Percentiles rank a stretch among this genome's conserved stretches.
Conservation (phyloP, 2,888 invertebrate species). For the Nycteola revayana region DNA sequence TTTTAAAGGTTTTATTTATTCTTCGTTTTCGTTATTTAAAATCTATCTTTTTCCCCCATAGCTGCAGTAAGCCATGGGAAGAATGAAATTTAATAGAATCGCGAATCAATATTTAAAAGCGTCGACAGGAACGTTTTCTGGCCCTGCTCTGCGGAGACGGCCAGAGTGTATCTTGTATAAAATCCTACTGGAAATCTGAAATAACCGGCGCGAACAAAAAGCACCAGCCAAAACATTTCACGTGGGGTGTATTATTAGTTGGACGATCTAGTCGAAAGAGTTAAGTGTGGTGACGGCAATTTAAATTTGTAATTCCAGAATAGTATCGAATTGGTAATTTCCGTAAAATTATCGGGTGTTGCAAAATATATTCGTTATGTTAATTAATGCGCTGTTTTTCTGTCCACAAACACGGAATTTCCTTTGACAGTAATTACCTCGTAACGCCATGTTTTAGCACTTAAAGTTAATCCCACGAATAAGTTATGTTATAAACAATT, state of each 20-base stretch:
- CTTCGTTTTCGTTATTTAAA: conserved; percentile 39
- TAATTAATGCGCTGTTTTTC: conserved; percentile 26
- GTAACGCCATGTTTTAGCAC: conserved; percentile 45
- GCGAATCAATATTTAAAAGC: conserved; percentile 6
- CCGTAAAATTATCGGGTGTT: conserved; percentile 42
- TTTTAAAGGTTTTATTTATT: conserved; percentile 26
- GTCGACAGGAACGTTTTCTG: conserved; percentile 32
- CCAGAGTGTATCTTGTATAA: conserved; percentile 75
- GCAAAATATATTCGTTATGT: conserved; percentile 34
- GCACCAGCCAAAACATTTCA: conserved; percentile 82
- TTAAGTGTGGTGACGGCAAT: conserved; percentile 70
- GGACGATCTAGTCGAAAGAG: conserved; percentile 80
- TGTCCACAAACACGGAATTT: conserved; percentile 36
- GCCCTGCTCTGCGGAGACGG: conserved; percentile 67
- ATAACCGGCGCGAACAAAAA: conserved; percentile 81
- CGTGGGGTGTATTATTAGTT: conserved; percentile 80
- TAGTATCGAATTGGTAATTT: conserved; percentile 47
- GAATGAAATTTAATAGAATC: no score
- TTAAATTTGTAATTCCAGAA: conserved; percentile 58
- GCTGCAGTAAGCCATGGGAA: no score
- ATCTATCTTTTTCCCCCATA: conserved; percentile 22
- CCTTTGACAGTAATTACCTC: conserved; percentile 49
- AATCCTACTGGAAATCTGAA: conserved; percentile 82
- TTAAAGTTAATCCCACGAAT: no score
- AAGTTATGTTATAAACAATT: conserved; percentile 34